phyloP scores from a whole-genome alignment of 2,888 invertebrate species.

The Neoscelio sp. region DNA sequence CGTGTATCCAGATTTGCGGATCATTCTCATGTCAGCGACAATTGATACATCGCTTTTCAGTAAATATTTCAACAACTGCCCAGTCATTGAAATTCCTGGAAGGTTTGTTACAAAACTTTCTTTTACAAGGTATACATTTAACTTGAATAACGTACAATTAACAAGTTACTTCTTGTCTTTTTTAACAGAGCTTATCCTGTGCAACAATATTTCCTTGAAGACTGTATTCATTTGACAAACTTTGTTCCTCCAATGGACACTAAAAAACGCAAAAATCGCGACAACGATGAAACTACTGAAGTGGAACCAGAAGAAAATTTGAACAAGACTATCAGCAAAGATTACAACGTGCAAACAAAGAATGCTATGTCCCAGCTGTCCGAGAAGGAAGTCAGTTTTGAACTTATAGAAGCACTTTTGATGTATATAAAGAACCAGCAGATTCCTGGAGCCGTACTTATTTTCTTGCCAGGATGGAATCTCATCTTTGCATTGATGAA shows the following conservation, averaged over 20 bases:
- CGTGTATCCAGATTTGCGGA: constrained; percentile 94
- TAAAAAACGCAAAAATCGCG: constrained; percentile 87
- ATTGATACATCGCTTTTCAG: constrained; percentile 97
- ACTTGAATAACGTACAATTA: too few species aligned
- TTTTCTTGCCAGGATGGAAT: constrained; percentile 99
- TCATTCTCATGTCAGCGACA: constrained; percentile 99
- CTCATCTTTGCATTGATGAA: constrained; percentile 96
- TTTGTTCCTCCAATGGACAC: constrained; percentile 91
- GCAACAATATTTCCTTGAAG: constrained; percentile 96
- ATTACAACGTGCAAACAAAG: constrained; percentile 85
- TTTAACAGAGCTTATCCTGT: constrained; percentile 93
- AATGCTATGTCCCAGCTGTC: constrained; percentile 90
- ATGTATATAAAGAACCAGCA: constrained; percentile 86
- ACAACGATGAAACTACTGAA: constrained; percentile 81
- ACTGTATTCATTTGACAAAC: constrained; percentile 93
- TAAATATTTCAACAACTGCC: constrained; percentile 95
- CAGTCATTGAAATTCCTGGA: constrained; percentile 95
- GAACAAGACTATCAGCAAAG: constrained; percentile 85
- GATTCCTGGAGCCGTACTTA: constrained; percentile 93
- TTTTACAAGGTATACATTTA: too few species aligned
- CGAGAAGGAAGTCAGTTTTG: constrained; percentile 97
- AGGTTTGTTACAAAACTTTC: constrained; percentile 37
- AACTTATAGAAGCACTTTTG: constrained; percentile 93
- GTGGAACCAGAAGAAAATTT: constrained; percentile 88
- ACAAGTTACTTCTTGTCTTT: too few species aligned